These are phyloP conservation scores for Drosophila dives DNA, from an alignment of 2,888 invertebrate species.

Conservation along the genomic window DNA sequence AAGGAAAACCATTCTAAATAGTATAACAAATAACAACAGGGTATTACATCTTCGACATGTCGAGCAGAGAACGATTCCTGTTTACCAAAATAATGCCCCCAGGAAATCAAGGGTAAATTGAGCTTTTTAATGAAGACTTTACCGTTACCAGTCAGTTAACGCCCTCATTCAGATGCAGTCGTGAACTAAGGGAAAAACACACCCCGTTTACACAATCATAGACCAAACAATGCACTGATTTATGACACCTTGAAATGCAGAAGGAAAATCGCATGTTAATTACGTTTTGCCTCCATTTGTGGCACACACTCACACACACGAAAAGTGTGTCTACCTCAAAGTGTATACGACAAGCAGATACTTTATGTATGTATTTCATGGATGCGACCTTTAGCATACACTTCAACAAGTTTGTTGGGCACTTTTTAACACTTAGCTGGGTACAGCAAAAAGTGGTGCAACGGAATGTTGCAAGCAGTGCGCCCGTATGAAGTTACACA, in stretches of 20 bases:
- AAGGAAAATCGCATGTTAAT: conserved; percentile 77
- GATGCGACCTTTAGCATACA: background rate
- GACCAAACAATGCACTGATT: conserved; percentile 67
- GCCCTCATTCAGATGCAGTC: conserved; percentile 1
- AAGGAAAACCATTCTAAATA: background rate
- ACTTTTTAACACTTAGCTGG: background rate
- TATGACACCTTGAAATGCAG: conserved; percentile 75
- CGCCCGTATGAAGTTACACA: conserved; percentile 37
- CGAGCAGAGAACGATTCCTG: background rate
- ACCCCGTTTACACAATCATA: conserved; percentile 30
- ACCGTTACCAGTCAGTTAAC: background rate
- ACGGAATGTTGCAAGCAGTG: conserved; percentile 38
- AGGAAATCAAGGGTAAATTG: conserved; percentile 58
- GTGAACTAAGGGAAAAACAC: conserved; percentile 6
- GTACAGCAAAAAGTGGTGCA: conserved; percentile 5
- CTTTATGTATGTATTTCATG: background rate
- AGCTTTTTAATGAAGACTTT: conserved; percentile 61
- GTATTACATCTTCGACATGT: background rate
- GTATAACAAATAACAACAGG: background rate
- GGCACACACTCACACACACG: background rate
- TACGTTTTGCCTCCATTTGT: conserved; percentile 39
- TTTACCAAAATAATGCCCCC: conserved; percentile 61
- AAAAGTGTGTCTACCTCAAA: background rate
- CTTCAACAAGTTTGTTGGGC: background rate
- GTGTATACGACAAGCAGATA: background rate